phyloP scores from a whole-genome alignment of 2,797 vertebrate species.

The Etheostoma nigrum region DNA sequence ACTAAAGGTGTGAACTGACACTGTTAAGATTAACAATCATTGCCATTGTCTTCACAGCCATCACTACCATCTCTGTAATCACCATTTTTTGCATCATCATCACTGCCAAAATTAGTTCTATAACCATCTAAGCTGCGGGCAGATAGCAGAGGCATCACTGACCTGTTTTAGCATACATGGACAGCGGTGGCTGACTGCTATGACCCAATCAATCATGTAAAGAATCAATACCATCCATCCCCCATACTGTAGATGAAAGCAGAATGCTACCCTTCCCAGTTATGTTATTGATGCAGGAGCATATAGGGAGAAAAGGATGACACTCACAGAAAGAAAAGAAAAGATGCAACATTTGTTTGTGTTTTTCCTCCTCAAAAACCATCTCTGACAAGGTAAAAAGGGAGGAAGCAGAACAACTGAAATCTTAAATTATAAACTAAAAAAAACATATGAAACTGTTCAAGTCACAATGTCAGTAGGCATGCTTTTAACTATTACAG shows the following conservation, averaged over 20 bases:
- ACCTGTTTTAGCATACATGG: background rate
- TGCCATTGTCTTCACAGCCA: background rate
- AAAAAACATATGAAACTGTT: background rate
- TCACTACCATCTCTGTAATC: background rate
- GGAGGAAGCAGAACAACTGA: background rate
- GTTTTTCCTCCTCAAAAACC: background rate
- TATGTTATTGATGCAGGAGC: background rate
- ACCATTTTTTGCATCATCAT: background rate
- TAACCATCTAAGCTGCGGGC: background rate
- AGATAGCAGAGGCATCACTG: background rate
- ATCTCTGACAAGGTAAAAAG: background rate
- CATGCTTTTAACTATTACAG: background rate
- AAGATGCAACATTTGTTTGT: background rate
- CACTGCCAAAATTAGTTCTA: background rate
- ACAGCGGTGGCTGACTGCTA: background rate
- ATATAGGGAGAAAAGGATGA: background rate
- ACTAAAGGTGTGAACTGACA: background rate
- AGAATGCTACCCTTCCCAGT: background rate
- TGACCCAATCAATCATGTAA: slow-evolving; percentile 8
- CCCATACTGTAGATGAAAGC: background rate
- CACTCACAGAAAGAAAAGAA: background rate
- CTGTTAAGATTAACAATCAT: background rate
- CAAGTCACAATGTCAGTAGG: background rate
- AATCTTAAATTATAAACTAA: background rate
- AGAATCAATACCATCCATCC: slow-evolving; percentile 8